Evolutionary conservation across 2,797 vertebrate genomes (phyloP).

Genomic region (Sebastes cheni): DNA sequence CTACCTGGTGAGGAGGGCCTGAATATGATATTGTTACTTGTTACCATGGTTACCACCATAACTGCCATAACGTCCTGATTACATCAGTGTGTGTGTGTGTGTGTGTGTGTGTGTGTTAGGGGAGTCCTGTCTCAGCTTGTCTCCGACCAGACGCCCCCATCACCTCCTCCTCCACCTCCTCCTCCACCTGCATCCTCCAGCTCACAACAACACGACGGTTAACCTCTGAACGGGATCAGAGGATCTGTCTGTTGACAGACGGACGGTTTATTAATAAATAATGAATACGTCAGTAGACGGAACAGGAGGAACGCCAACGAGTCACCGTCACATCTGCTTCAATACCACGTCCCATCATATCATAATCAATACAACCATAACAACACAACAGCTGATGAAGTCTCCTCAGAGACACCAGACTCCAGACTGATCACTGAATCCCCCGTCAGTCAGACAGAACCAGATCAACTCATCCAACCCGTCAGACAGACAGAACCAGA

Average conservation of each 20-base stretch:
- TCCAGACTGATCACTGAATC: no score
- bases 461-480: no score
- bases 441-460: no score
- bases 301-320: no score
- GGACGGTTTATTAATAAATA: not conserved
- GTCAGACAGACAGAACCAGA: no score
- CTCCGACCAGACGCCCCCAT: not conserved
- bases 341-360: no score
- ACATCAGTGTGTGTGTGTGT: not conserved
- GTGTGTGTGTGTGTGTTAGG: not conserved
- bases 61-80: conserved; percentile 37
- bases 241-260: not conserved
- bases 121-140: conserved; percentile 31
- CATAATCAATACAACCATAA: no score
- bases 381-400: no score
- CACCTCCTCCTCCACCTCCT: not conserved
- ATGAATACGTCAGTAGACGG: not conserved
- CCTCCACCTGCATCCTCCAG: not conserved
- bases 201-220: not conserved
- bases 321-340: no score
- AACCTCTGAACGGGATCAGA: no score
- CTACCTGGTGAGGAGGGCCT: no score
- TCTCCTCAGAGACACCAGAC: no score
- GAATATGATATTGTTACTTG: not conserved
- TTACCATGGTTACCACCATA: conserved; percentile 12